phyloP scores from a whole-genome alignment of 2,888 invertebrate species.

The Macrophya alboannulata region DNA sequence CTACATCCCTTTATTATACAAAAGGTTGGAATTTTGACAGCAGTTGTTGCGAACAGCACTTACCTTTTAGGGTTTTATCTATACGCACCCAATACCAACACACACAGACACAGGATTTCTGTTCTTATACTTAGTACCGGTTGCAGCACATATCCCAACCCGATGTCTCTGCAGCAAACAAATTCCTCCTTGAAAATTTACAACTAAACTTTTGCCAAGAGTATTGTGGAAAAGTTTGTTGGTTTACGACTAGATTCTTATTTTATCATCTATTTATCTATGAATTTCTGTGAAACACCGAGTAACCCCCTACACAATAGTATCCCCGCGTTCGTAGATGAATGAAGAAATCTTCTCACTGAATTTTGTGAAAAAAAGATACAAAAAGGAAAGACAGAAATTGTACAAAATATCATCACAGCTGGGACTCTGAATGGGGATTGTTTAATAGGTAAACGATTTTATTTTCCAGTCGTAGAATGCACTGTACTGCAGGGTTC shows the following conservation, averaged over 20 bases:
- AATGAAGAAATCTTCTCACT: too few species aligned
- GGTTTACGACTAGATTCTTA: slow-evolving; percentile 35
- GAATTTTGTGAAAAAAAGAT: too few species aligned
- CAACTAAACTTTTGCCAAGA: slow-evolving; percentile 31
- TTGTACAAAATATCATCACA: too few species aligned
- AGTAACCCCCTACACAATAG: background rate
- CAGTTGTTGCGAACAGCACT: slow-evolving; percentile 62
- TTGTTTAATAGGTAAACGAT: background rate
- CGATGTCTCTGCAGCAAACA: slow-evolving; percentile 28
- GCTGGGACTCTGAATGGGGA: background rate
- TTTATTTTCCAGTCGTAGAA: background rate
- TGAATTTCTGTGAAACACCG: background rate
- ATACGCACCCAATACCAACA: background rate
- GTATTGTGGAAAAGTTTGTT: background rate
- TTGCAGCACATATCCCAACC: background rate
- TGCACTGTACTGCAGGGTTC: background rate
- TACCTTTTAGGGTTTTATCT: slow-evolving; percentile 61
- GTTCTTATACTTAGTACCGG: too few species aligned
- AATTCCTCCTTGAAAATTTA: slow-evolving; percentile 30
- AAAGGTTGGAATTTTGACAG: slow-evolving; percentile 61
- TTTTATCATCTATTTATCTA: background rate
- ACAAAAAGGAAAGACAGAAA: too few species aligned
- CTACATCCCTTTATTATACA: slow-evolving; percentile 23
- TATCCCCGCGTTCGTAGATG: too few species aligned
- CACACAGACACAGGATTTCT: background rate